A percentile compares a stretch with the other conserved stretches of the same genome.
Conservation (phyloP, 2,797 vertebrate species). For the Helostoma temminkii region DNA sequence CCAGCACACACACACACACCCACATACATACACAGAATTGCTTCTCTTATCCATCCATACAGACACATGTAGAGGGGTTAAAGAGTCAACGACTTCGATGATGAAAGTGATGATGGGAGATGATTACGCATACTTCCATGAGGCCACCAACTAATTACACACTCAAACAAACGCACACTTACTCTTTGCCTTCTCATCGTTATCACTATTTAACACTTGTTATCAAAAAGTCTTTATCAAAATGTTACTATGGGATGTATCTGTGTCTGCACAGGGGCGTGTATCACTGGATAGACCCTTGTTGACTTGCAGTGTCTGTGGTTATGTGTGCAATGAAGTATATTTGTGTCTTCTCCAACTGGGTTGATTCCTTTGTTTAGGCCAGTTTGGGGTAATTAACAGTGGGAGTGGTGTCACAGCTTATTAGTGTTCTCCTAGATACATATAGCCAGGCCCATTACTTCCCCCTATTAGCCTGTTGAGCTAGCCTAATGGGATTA, state of each 20-base stretch:
- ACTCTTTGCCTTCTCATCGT: conserved; percentile 36
- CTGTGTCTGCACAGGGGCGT: conserved; percentile 11
- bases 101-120: conserved; percentile 86
- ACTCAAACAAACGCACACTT: conserved; percentile 67
- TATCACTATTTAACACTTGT: conserved; percentile 41
- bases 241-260: conserved; percentile 36
- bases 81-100: conserved; percentile 82
- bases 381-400: conserved; percentile 98
- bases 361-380: conserved; percentile 94
- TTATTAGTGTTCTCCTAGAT: conserved; percentile 97
- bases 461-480: conserved; percentile 99
- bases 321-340: conserved; percentile 33
- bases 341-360: conserved; percentile 66
- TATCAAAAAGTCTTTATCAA: conserved; percentile 53
- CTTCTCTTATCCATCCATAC: conserved; percentile 79
- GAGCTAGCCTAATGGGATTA: conserved; percentile 99
- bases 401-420: conserved; percentile 99
- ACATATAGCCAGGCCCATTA: conserved; percentile 99
- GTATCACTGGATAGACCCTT: conserved; percentile 27
- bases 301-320: conserved; percentile 29
- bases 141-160: conserved; percentile 79
- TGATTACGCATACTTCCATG: conserved; percentile 79
- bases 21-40: conserved; percentile 42
- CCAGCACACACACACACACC: conserved; percentile 51
- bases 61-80: conserved; percentile 81